Conservation (phyloP, 2,797 vertebrate genomes). For the Phalloptychus januarius region DNA sequence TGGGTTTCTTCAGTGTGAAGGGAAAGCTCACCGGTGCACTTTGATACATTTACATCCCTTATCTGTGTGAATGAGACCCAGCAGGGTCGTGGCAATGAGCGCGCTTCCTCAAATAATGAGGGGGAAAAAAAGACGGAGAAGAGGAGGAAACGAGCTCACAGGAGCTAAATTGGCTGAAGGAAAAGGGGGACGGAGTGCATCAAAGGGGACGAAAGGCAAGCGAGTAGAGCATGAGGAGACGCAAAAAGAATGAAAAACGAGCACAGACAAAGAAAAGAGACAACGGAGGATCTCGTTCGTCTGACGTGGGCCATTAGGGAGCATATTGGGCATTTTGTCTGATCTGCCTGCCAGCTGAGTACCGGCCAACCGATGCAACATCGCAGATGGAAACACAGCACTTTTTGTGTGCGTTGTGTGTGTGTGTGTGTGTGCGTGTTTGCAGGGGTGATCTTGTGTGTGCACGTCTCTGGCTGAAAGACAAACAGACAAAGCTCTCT, state of each 20-base stretch:
- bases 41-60: conserved; percentile 43
- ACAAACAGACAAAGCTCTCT: conserved; percentile 51
- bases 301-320: conserved; percentile 79
- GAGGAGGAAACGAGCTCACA: conserved; percentile 43
- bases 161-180: conserved; percentile 48
- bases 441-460: conserved; percentile 1
- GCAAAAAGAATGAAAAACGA: conserved; percentile 27
- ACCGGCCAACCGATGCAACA: conserved; percentile 74
- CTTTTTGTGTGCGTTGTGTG: conserved; percentile 47
- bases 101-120: conserved; percentile 34
- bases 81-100: conserved; percentile 23
- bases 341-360: conserved; percentile 79
- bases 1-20: conserved; percentile 23
- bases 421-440: conserved; percentile 23
- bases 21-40: conserved; percentile 22
- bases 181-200: conserved; percentile 17
- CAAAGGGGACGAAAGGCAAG: conserved; percentile 33
- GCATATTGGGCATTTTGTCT: conserved; percentile 83
- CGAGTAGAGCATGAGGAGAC: conserved; percentile 21
- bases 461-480: conserved; percentile 7
- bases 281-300: conserved; percentile 67
- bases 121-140: conserved; percentile 12
- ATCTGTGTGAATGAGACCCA: conserved; percentile 47
- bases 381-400: conserved; percentile 77
- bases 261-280: conserved; percentile 39